Base-by-base conservation (phyloP, 2,797 vertebrate genomes). In the Amblyopsis hoosieri region DNA sequence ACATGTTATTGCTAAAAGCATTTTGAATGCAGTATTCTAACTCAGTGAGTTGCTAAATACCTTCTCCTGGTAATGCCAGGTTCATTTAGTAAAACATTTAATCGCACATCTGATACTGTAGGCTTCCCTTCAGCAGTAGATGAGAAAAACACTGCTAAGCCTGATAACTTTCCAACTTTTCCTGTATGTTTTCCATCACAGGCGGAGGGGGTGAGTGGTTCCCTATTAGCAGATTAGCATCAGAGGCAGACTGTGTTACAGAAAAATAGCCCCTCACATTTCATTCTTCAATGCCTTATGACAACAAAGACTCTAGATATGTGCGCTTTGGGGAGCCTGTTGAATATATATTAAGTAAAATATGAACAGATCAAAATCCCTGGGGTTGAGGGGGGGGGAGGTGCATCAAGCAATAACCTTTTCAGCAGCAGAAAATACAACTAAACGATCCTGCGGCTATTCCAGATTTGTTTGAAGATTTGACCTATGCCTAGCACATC, bases 131-230 rank as follows among this genome's bases (percentile, higher is more conserved):
- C 64, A 58, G 15, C 31, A 66, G 14, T 53, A 51, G n/a, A 61
- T 53, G 45, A 14, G 60, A 42, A 66, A 74, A 65, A 60, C 19
- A 15, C 10, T 12, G 33, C 0, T 49, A 31, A 75, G 66, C 62
- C 76, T 51, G 31, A 14, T 54, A 55, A 52, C 60, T 55, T 37
- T 64, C 53, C 14, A 19, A 10, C 45, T 54, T 62, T 69, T 8
- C 51, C 52, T 67, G n/a, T 55, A 65, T 82, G 66, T 37, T 80
- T 85, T 75, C 67, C 46, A 83, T 88, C 75, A 85, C 49, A 23
- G 79, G 78, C 46, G 61, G 61, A 17, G 11, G 69, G 58, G 42
- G 54, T 71, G 71, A 83, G 66, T 31, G 69, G 69, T 53, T 57
- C 62, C 60, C 52, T 14, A 49, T 74, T 65, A 73, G 73, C 67